Evolutionary conservation across 2,888 invertebrate species (phyloP), one percentile per base, ranked within the genome.

Genomic region (Ptycholaimellus sp.): DNA sequence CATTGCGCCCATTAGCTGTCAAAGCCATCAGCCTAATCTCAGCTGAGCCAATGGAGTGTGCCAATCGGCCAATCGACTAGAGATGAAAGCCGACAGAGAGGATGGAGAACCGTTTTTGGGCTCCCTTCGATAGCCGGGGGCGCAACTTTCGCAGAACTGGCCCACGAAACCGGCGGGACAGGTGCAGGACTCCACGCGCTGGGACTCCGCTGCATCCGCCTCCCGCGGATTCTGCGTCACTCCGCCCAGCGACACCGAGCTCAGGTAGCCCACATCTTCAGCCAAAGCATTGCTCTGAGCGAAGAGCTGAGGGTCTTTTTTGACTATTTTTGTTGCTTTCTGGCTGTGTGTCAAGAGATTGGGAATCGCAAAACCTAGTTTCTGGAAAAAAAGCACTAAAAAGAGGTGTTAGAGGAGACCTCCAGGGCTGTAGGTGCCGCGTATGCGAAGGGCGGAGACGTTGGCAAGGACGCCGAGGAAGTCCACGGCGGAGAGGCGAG

Each of bases 121-220:
- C 45, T 79, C 79, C 48, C 93, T 81, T 33, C 83, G 73, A 58
- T 72, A 96, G 1, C 90, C 90, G 0, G 87, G 80, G 0, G 78
- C 79, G 57, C 96, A 99, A 1, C 82, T 82, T 60, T 99, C 93
- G 54, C 96, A 96, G 59, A 80, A 87, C 60, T 90, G 85, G n/a
- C 48, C 52, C 18, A 51, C 51, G 47, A 80, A 83, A 0, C 70
- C 69, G 29, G 62, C 76, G 0, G 80, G 80, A 53, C 93, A 93
- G 2, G 75, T 72, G 55, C 93, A 93, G 53, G 75, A 74, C 59
- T 93, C 93, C 19, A 93, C 75, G 87, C 87, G 90, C 31, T 73
- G 72, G 0, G 85, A 87, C 1, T 75, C 69, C 48, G 18, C 48
- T 42, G 32, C 48, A 42, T 36, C 49, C 46, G 2, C 54, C 50